phyloP scores from a whole-genome alignment of 2,888 invertebrate species.

The Odiellus spinosus region DNA sequence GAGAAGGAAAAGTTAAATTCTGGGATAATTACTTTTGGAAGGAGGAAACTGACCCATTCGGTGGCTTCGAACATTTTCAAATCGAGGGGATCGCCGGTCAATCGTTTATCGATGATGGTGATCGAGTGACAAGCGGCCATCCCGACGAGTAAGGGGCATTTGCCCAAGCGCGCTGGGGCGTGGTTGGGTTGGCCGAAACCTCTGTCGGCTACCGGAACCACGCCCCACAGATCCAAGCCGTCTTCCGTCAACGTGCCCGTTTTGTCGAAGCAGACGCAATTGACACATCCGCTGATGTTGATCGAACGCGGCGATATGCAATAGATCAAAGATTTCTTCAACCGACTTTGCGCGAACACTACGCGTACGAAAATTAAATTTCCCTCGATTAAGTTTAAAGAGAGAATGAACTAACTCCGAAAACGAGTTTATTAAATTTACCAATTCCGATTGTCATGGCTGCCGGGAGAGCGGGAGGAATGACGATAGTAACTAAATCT shows the following conservation, averaged over 20 bases:
- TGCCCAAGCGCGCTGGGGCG: neutral
- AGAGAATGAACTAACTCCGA: no score
- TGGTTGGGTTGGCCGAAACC: neutral
- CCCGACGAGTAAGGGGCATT: conserved; percentile 42
- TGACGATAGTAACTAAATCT: conserved; percentile 80
- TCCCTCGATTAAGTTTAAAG: no score
- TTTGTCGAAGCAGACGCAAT: conserved; percentile 79
- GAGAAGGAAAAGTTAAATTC: neutral
- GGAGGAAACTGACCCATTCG: conserved; percentile 44
- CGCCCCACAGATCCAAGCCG: conserved; percentile 70
- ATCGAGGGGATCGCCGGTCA: conserved; percentile 88
- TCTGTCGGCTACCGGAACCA: conserved; percentile 41
- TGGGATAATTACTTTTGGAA: neutral
- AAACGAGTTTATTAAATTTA: no score
- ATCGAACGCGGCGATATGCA: conserved; percentile 64
- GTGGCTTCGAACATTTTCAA: conserved; percentile 84
- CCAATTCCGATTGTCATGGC: conserved; percentile 62
- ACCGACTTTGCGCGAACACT: conserved; percentile 53
- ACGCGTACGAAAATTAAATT: no score
- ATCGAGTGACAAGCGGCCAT: conserved; percentile 88
- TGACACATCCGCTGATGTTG: conserved; percentile 59
- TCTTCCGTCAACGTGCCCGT: conserved; percentile 82
- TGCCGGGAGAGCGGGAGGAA: conserved; percentile 79
- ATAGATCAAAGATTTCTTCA: conserved; percentile 50
- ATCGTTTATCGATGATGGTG: conserved; percentile 66